These are phyloP conservation scores for Arenaria interpres DNA, from an alignment of 2,113 vertebrate genomes.

Conservation along the genomic window DNA sequence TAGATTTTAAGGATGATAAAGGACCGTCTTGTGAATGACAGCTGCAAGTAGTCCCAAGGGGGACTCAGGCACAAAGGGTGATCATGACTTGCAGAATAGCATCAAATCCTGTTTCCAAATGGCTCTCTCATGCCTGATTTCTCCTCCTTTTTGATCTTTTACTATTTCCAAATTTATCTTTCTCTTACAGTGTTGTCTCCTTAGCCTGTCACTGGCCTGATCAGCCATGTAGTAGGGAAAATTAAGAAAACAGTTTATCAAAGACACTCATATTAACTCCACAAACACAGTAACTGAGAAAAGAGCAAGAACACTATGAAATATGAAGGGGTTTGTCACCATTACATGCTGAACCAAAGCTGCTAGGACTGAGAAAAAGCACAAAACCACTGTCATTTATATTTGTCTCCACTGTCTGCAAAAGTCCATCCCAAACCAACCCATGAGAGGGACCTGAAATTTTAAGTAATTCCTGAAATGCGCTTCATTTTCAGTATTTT, in stretches of 20 bases:
- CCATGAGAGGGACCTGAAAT: background rate
- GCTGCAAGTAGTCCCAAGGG: background rate
- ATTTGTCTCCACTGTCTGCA: background rate
- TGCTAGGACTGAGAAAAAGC: background rate
- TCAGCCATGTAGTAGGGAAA: background rate
- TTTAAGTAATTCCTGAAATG: background rate
- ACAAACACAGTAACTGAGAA: background rate
- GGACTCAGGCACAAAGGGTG: background rate
- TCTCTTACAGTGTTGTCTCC: fast-evolving
- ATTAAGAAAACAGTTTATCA: background rate
- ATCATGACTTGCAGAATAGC: background rate
- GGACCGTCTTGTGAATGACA: background rate
- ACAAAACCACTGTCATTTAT: background rate
- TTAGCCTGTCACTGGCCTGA: background rate
- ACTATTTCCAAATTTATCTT: background rate
- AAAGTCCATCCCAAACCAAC: background rate
- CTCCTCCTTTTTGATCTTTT: background rate
- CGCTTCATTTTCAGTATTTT: background rate
- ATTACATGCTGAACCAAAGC: background rate
- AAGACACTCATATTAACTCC: background rate
- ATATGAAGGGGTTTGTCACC: background rate
- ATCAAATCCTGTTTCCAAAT: background rate
- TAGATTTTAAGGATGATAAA: background rate
- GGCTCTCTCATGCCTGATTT: background rate
- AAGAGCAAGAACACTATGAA: background rate